phyloP scores from a whole-genome alignment of 2,113 vertebrate species.

The Barbus barbus region DNA sequence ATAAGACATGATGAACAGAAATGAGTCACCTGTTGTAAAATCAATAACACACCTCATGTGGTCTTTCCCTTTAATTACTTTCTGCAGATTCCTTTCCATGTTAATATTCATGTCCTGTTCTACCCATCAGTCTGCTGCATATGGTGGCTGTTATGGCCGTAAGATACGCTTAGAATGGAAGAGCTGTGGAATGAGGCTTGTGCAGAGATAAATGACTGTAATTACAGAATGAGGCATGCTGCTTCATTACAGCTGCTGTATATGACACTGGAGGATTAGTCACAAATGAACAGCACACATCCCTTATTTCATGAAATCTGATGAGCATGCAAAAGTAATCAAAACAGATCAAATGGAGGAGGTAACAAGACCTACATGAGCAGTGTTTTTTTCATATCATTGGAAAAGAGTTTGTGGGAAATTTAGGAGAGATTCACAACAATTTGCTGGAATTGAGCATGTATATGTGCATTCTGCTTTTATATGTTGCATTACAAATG shows the following conservation, averaged over 20 bases:
- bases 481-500: neutral
- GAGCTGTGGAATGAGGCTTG: neutral
- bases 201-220: constrained; percentile 66
- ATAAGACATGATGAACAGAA: neutral
- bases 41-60: neutral
- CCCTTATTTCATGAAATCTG: constrained; percentile 42
- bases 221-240: constrained; percentile 64
- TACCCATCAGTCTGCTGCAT: neutral
- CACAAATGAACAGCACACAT: constrained; percentile 69
- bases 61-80: neutral
- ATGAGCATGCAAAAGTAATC: neutral
- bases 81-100: neutral
- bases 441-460: neutral
- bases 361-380: neutral
- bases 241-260: constrained; percentile 66
- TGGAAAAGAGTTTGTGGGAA: neutral
- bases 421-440: neutral
- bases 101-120: neutral
- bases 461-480: neutral
- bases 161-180: neutral
- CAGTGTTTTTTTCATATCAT: neutral
- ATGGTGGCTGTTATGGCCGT: neutral
- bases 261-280: constrained; percentile 54
- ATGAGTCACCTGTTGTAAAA: neutral
- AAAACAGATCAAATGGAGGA: neutral